Percentiles rank a stretch among this genome's conserved stretches.
phyloP scores from a whole-genome alignment of 2,888 invertebrate species.

The Drosophila prolongata region DNA sequence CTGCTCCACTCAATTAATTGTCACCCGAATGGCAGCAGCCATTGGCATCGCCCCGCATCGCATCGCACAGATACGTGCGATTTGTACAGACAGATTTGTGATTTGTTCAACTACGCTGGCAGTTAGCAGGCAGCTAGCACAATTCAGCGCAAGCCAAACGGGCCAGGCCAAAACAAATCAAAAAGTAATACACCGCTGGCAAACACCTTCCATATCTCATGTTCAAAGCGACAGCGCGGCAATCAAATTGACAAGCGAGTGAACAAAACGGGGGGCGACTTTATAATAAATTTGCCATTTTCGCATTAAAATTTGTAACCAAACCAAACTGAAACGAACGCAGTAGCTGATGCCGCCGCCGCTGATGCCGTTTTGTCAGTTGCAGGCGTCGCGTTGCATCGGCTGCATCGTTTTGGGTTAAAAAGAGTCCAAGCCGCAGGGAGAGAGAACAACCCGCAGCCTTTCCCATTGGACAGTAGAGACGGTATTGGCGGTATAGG shows the following conservation, averaged over 20 bases:
- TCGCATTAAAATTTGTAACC: constrained; percentile 81
- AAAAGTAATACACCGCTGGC: constrained; percentile 55
- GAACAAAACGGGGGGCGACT: constrained; percentile 66
- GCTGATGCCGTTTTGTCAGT: constrained; percentile 41
- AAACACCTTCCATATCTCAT: constrained; percentile 71
- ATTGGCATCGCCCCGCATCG: neutral
- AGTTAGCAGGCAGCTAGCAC: constrained; percentile 1
- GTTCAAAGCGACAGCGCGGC: constrained; percentile 64
- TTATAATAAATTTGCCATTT: constrained; percentile 82
- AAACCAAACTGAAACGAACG: constrained; percentile 52
- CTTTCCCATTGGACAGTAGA: constrained; percentile 1
- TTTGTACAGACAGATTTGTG: constrained; percentile 26
- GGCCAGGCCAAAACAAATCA: constrained; percentile 41
- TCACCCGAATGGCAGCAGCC: constrained; percentile 28
- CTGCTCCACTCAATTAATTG: constrained; percentile 59
- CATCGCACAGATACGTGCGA: constrained; percentile 37
- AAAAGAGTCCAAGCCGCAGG: neutral
- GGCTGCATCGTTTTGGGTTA: constrained; percentile 53
- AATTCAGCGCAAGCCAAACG: constrained; percentile 35
- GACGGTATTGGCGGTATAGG: too few relatives aligned
- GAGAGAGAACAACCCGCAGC: neutral
- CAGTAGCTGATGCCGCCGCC: constrained; percentile 12
- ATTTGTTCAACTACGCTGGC: constrained; percentile 29
- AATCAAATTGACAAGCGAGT: constrained; percentile 77
- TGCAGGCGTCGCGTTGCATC: constrained; percentile 62